Conservation (phyloP, 2,113 vertebrate species). For the Meleagris gallopavo region DNA sequence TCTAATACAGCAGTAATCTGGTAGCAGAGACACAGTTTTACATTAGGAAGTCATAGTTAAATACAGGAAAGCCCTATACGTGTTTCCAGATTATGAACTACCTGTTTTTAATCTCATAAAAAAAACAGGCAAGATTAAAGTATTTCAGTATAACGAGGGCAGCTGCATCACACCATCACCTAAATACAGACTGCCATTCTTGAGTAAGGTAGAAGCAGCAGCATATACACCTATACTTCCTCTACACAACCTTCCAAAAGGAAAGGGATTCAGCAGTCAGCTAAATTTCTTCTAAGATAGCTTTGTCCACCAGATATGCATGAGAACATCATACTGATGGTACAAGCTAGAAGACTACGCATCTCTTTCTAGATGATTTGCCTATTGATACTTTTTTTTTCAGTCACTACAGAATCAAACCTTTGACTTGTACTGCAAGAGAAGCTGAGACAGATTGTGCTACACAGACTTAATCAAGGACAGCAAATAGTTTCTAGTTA, state of each 20-base stretch:
- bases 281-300: not conserved
- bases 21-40: not conserved
- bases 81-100: not conserved
- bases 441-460: too few species aligned
- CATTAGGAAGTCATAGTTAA: not conserved
- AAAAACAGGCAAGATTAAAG: not conserved
- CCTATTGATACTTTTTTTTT: not conserved
- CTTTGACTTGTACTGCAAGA: not conserved
- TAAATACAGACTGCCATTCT: not conserved
- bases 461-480: not conserved
- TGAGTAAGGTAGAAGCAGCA: not conserved
- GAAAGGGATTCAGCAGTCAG: not conserved
- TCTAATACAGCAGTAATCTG: not conserved
- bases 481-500: not conserved
- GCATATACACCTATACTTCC: not conserved
- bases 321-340: not conserved
- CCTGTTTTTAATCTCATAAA: not conserved
- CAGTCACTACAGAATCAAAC: not conserved
- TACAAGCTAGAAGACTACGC: not conserved
- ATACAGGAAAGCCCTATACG: not conserved
- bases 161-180: not conserved
- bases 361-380: not conserved
- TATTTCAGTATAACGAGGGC: not conserved
- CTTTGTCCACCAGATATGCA: not conserved
- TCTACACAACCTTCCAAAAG: not conserved